Evolutionary conservation across 2,888 invertebrate species (phyloP), one percentile per base, ranked within the genome.

Genomic region (Silvanus unidentatus): DNA sequence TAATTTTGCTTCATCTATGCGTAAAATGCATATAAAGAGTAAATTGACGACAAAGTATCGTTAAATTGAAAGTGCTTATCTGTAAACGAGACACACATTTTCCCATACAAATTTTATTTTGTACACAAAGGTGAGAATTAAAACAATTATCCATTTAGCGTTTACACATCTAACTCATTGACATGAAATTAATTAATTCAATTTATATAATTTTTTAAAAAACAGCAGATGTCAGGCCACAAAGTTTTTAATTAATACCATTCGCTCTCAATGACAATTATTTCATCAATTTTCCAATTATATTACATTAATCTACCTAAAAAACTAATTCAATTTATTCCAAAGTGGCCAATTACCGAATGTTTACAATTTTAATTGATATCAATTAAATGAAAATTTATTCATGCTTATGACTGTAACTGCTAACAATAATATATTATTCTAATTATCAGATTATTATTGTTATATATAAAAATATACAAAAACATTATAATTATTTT

Each of bases 241-340:
- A 35, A 35, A n/a, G 16, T 39, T 13, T 40, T 43, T 47, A 45
- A 44, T 45, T 45, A 39, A 45, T 32, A 35, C 30, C 32, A 40
- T 47, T 43, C 32, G 37, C 29, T 42, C 32, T 22, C 47, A 42
- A 47, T 30, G 49, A 47, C 54, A 54, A 55, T 55, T 57, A 57
- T 49, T 50, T 52, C 48, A 57, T 54, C 50, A 52, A 53, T 48
- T 55, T 53, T 47, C 47, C 55, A 52, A 57, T 57, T 57, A 50
- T 30, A 48, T 45, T 32, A 32, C 16, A 37, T 37, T 37, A 11
- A 13, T 37, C 15, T 37, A 37, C 37, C 37, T 37, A 37, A 22
- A 22, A 22, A 22, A 37, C 37, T 37, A 37, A 37, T 37, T 37
- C 37, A 37, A 37, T 37, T 37, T 37, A 12, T 13, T 15, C 9